Evolutionary conservation across 2,113 vertebrate species (phyloP), one percentile per base, ranked within the genome.

Genomic region (Mobula hypostoma): DNA sequence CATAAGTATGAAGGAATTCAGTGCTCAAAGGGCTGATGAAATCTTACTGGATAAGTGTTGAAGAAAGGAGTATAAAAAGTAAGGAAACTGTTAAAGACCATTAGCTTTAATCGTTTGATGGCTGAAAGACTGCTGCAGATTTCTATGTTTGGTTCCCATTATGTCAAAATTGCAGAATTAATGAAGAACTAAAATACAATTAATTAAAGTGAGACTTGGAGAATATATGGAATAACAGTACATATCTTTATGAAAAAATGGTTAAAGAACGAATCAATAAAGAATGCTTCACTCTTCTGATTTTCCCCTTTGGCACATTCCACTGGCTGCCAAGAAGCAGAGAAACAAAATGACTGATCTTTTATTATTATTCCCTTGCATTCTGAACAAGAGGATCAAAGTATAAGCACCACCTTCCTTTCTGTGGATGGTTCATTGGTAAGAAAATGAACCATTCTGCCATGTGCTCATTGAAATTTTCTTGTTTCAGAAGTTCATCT

Each of bases 11-110:
- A 93, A 93, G 68, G 91, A 74, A 74, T 93, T 93, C 68, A 74
- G 91, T 93, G 70, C 91, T 93, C 91, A 72, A 93, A 93, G 91
- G 68, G 91, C 91, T 74, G 91, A 93, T 93, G 68, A 93, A 93
- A 93, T 76, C 91, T 48, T 93, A 74, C 91, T 93, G 91, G 91
- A 7, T 93, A 93, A 76, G 68, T 93, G 91, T 74, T 93, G 91
- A 93, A 68, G 91, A 93, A 93, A 93, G 48, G 68, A 70, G 91
- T 5, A 74, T 93, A 93, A 93, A 93, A 70, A 74, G 68, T 93
- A 17, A 93, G 91, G 91, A 93, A 93, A 56, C 32, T 74, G 91
- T 93, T 74, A 56, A 93, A 93, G 91, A 93, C 24, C 70, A 72
- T 93, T 72, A 93, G 70, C 91, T 93, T 93, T 74, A 93, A 93